phyloP scores from a whole-genome alignment of 2,888 invertebrate genomes.

The Caenorhabditis zanzibari region DNA sequence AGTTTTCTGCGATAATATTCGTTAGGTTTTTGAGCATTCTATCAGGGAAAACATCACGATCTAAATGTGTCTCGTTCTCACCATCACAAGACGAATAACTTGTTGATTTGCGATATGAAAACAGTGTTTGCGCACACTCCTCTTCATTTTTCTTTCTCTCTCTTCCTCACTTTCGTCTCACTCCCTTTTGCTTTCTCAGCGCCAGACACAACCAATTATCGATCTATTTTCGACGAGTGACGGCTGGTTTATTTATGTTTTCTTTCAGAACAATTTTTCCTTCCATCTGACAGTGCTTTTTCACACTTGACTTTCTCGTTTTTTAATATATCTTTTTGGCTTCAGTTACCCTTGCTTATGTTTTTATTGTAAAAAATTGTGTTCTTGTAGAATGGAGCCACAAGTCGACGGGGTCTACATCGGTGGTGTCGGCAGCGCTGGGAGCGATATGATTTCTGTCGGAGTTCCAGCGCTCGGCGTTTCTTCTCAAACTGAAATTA shows the following conservation, averaged over 20 bases:
- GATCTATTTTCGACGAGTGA: conserved; percentile 38
- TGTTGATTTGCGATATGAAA: conserved; percentile 61
- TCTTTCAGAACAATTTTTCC: background rate
- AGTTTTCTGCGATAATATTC: no score
- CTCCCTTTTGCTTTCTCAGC: conserved; percentile 42
- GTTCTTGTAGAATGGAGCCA: conserved; percentile 52
- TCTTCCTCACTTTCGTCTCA: conserved; percentile 24
- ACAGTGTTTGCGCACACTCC: conserved; percentile 36
- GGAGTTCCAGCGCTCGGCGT: conserved; percentile 64
- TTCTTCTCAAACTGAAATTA: conserved; percentile 83
- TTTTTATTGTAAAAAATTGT: conserved; percentile 8
- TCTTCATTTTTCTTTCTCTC: conserved; percentile 36
- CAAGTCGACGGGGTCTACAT: conserved; percentile 55
- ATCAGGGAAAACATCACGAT: no score
- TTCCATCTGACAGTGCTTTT: background rate
- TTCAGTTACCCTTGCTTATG: background rate
- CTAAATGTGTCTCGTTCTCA: no score
- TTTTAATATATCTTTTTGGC: background rate
- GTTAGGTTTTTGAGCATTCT: no score
- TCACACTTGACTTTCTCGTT: background rate
- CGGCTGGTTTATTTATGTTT: conserved; percentile 16
- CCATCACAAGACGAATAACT: background rate
- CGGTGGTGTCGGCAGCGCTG: conserved; percentile 45
- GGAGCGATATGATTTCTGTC: conserved; percentile 34
- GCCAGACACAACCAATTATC: conserved; percentile 39